phyloP scores from a whole-genome alignment of 2,888 invertebrate genomes.

The Eubasilissa splendida region DNA sequence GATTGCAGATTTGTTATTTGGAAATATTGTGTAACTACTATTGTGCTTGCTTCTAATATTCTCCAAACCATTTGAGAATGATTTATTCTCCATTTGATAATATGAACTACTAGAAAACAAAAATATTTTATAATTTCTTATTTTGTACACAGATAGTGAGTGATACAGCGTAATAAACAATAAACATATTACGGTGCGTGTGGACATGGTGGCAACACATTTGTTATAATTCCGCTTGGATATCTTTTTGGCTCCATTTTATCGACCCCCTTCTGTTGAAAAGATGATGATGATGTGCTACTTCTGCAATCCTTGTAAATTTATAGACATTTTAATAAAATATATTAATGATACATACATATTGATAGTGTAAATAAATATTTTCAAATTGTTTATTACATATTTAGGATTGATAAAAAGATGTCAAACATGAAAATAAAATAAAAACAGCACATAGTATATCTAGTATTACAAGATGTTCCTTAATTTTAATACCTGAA shows the following conservation, averaged over 20 bases:
- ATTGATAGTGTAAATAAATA: background rate
- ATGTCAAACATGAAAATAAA: no score
- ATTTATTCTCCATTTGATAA: background rate
- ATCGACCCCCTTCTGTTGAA: background rate
- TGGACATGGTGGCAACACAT: conserved; percentile 5
- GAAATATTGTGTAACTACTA: background rate
- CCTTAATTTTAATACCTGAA: background rate
- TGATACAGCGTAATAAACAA: no score
- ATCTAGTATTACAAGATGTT: no score
- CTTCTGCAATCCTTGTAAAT: conserved; percentile 11
- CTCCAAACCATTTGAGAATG: background rate
- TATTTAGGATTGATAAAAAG: no score
- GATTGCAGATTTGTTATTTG: no score
- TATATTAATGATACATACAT: background rate
- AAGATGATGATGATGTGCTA: conserved; percentile 16
- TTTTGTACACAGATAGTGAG: no score
- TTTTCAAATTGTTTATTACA: no score
- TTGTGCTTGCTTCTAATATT: background rate
- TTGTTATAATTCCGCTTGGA: conserved; percentile 22
- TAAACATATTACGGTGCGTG: conserved; percentile 24
- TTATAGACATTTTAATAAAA: background rate
- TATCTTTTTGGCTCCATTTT: conserved; percentile 1
- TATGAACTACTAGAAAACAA: background rate
- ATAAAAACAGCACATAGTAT: no score
- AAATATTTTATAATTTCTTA: background rate